Evolutionary conservation across 2,888 invertebrate species (phyloP), one percentile per base, ranked within the genome.

Genomic region (Lasioglossum vierecki): DNA sequence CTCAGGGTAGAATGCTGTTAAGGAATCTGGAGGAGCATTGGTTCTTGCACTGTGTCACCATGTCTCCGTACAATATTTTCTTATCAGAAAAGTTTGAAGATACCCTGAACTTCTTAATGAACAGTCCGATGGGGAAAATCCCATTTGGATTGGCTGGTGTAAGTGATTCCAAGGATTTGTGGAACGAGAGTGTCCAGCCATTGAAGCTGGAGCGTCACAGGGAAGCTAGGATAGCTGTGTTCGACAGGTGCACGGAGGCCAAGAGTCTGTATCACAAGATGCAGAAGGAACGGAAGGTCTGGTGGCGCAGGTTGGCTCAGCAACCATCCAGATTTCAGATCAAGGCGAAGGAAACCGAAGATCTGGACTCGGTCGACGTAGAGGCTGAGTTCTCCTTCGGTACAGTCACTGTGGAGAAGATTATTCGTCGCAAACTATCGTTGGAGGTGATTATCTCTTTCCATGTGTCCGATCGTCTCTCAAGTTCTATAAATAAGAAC

Each of bases 251-350:
- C n/a, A 94, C 95, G 71, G 93, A 95, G 75, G 95, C 96, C 0
- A 96, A 96, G 91, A 97, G 97, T 89, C 96, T 96, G 92, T 98
- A 97, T 93, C 96, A 97, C 92, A 96, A 97, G 90, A 97, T 97
- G 95, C 98, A 98, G 93, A 96, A 97, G 85, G 97, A 97, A 91
- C 96, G 98, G 80, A 97, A 97, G 93, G 97, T 97, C 90, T 98
- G 98, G 98, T 98, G 98, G 98, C 97, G 98, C 95, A 97, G 97
- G 94, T 96, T 97, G 88, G 91, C 92, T n/a, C 92, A 92, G 79
- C 86, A 92, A 75, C 98, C 98, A 22, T 97, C 97, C 83, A 95
- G 97, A 74, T 98, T 97, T 94, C 93, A 95, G 66, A 93, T 97
- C 13, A 96, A 97, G 91, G 95, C 93, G 95, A 93, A 96, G 95